Evolutionary conservation across 2,888 invertebrate species (phyloP).

Genomic region (Amphiduros pacificus): DNA sequence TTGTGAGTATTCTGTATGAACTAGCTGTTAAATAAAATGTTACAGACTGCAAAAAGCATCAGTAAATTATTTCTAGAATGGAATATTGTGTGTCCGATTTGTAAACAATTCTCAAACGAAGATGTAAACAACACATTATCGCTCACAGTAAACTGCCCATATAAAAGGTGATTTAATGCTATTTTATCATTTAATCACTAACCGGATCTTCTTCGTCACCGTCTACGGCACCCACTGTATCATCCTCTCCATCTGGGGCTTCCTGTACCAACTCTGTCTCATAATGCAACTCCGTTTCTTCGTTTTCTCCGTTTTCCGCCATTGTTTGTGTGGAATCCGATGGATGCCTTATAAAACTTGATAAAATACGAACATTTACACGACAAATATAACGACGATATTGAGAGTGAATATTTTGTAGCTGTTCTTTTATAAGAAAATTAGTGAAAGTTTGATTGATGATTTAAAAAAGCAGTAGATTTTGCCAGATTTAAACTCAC

Average conservation of each 20-base stretch:
- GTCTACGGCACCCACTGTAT: slow-evolving; percentile 3
- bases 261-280: not conserved
- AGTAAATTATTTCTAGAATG: not conserved
- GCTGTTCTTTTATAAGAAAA: too few relatives aligned
- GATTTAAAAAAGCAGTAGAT: too few relatives aligned
- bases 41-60: not conserved
- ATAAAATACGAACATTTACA: too few relatives aligned
- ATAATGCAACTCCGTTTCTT: slow-evolving; percentile 3
- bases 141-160: not conserved
- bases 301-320: slow-evolving; percentile 15
- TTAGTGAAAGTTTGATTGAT: too few relatives aligned
- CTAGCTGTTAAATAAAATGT: too few relatives aligned
- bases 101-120: not conserved
- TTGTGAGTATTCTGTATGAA: too few relatives aligned
- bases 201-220: slow-evolving; percentile 8
- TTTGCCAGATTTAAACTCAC: too few relatives aligned
- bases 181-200: not conserved
- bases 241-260: not conserved
- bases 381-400: too few relatives aligned
- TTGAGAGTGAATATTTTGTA: too few relatives aligned
- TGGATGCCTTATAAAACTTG: too few relatives aligned
- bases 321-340: not conserved
- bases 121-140: not conserved
- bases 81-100: not conserved
- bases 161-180: not conserved